A percentile compares a stretch with the other conserved stretches of the same genome.
These are phyloP conservation scores for Plodia interpunctella DNA, from an alignment of 1,140 invertebrate species.

Conservation along the genomic window DNA sequence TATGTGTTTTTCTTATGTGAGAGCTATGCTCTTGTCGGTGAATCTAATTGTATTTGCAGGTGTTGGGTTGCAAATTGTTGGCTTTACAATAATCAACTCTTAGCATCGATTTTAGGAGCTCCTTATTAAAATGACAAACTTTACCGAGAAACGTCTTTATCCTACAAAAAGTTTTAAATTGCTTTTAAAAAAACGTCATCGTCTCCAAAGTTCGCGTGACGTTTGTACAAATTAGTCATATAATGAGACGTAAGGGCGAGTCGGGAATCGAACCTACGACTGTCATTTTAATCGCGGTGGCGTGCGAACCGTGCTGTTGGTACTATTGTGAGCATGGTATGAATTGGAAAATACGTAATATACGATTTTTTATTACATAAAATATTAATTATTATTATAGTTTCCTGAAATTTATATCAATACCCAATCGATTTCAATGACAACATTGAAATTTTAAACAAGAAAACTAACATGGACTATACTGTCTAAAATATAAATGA, in stretches of 20 bases:
- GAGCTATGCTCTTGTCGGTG: too few species aligned
- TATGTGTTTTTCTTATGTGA: too few species aligned
- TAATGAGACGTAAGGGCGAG: conserved; percentile 37
- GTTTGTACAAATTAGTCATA: conserved; percentile 37
- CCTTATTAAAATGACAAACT: neutral
- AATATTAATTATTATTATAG: too few species aligned
- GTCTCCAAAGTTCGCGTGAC: conserved; percentile 29
- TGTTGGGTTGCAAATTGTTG: too few species aligned
- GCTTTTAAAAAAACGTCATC: neutral
- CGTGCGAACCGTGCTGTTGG: conserved; percentile 24
- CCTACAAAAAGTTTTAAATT: conserved; percentile 2
- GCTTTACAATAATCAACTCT: too few species aligned
- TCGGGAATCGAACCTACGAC: conserved; percentile 25
- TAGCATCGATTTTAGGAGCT: neutral
- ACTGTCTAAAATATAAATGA: too few species aligned
- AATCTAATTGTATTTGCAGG: too few species aligned
- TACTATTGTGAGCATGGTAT: conserved; percentile 4
- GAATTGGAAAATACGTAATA: conserved; percentile 14
- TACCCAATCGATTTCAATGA: too few species aligned
- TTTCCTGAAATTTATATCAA: too few species aligned
- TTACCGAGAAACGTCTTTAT: neutral
- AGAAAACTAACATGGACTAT: too few species aligned
- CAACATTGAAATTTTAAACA: too few species aligned
- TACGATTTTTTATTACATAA: too few species aligned
- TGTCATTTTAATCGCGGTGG: conserved; percentile 33